These are phyloP conservation scores for Cherax destructor DNA, from an alignment of 1,140 invertebrate species.

Conservation along the genomic window DNA sequence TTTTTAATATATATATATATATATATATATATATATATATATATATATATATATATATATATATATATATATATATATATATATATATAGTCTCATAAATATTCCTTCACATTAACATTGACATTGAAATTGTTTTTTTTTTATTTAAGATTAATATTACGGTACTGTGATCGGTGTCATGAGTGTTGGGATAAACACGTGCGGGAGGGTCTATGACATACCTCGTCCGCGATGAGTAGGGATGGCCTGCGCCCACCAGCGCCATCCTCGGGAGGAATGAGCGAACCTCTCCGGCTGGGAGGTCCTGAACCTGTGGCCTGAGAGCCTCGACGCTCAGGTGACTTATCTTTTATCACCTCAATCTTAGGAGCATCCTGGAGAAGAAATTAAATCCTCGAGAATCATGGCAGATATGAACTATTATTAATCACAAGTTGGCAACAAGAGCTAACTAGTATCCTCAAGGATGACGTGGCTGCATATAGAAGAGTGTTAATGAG, in stretches of 20 bases:
- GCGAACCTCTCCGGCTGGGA: conserved; percentile 86
- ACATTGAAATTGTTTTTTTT: too few relatives aligned
- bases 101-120: too few relatives aligned
- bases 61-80: too few relatives aligned
- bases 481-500: background rate
- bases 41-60: too few relatives aligned
- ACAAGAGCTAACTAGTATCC: too few relatives aligned
- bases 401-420: background rate
- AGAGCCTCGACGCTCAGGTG: conserved; percentile 78
- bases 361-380: conserved; percentile 77
- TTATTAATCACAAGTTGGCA: background rate
- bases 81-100: too few relatives aligned
- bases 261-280: conserved; percentile 89
- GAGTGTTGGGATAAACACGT: background rate
- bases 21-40: too few relatives aligned
- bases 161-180: background rate
- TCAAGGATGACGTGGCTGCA: background rate
- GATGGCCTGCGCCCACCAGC: conserved; percentile 84
- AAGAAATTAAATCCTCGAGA: conserved; percentile 8
- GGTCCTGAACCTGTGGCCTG: conserved; percentile 83
- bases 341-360: conserved; percentile 87
- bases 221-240: conserved; percentile 94
- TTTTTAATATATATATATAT: too few relatives aligned
- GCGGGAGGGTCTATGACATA: conserved; percentile 76
- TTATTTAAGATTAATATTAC: too few relatives aligned